Percentiles rank a stretch among this genome's conserved stretches.
phyloP scores from a whole-genome alignment of 2,113 vertebrate species.

The Odocoileus hemionus region DNA sequence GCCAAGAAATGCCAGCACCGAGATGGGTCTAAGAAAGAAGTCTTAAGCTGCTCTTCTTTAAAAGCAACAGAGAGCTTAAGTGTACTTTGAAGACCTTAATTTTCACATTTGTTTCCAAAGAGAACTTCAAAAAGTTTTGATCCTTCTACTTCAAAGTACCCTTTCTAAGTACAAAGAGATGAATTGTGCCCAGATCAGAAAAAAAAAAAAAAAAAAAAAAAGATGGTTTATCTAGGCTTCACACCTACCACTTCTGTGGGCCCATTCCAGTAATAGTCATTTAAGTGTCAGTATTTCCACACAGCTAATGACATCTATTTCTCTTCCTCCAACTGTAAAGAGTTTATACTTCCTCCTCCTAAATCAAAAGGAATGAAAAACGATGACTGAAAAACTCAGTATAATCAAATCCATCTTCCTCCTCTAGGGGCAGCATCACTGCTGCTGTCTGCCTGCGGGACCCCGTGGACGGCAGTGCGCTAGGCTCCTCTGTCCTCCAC shows the following conservation, averaged over 20 bases:
- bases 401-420: background rate
- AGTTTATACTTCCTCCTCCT: background rate
- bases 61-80: background rate
- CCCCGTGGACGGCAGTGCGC: background rate
- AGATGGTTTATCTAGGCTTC: background rate
- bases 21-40: background rate
- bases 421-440: too few species aligned
- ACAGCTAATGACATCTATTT: background rate
- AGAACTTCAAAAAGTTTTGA: background rate
- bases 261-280: background rate
- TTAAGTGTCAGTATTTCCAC: background rate
- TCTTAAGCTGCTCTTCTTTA: background rate
- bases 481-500: background rate
- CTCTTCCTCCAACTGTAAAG: background rate
- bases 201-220: background rate
- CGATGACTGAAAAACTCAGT: background rate
- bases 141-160: background rate
- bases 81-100: background rate
- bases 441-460: background rate
- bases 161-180: background rate
- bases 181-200: background rate
- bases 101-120: background rate
- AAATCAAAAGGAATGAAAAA: constrained; percentile 20
- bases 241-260: background rate
- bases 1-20: background rate